These are phyloP conservation scores for Cynaeus angustus DNA, from an alignment of 2,888 invertebrate species.

Conservation along the genomic window DNA sequence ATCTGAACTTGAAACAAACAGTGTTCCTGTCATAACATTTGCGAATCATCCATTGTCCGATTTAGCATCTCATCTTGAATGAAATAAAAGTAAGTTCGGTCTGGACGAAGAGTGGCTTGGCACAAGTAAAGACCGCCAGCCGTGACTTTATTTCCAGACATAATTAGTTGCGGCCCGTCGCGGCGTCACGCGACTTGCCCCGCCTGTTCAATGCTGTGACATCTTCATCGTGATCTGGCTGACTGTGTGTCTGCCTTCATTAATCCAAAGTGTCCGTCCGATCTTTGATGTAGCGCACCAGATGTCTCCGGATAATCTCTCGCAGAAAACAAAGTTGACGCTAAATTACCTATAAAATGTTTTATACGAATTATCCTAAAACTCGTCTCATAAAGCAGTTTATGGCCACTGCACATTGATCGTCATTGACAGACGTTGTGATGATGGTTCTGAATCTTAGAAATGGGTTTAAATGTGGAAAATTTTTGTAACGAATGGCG, in stretches of 20 bases:
- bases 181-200: constrained; percentile 62
- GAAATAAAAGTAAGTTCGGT: constrained; percentile 11
- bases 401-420: constrained; percentile 5
- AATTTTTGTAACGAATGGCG: too few species aligned
- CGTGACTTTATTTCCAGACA: constrained; percentile 67
- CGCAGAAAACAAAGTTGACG: constrained; percentile 46
- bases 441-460: neutral
- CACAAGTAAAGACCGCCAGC: constrained; percentile 52
- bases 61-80: constrained; percentile 8
- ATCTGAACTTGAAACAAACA: too few species aligned
- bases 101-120: constrained; percentile 19
- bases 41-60: neutral
- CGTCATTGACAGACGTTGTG: neutral
- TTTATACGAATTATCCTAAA: constrained; percentile 37
- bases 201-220: constrained; percentile 63
- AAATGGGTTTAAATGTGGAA: too few species aligned
- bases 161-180: constrained; percentile 68
- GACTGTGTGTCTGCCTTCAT: constrained; percentile 60
- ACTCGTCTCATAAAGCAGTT: constrained; percentile 18
- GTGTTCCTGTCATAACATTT: too few species aligned
- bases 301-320: constrained; percentile 57
- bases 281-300: constrained; percentile 63
- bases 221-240: constrained; percentile 64
- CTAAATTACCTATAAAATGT: constrained; percentile 52
- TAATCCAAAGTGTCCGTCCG: constrained; percentile 64